Conservation (phyloP, 2,888 invertebrate species). For the Pherbina coryleti region DNA sequence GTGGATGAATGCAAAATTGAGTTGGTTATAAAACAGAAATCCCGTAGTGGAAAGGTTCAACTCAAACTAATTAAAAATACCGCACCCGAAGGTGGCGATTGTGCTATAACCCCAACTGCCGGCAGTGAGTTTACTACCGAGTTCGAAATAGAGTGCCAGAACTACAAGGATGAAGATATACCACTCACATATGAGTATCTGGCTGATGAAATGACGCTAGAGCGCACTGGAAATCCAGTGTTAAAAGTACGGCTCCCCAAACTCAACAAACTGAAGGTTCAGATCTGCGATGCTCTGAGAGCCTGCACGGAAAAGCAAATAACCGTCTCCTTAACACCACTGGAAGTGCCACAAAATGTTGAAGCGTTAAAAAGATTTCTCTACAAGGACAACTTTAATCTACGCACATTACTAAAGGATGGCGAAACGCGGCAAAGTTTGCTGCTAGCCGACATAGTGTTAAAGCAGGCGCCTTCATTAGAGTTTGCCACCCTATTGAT, state of each 20-base stretch:
- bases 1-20: constrained; percentile 15
- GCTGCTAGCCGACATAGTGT: constrained; percentile 42
- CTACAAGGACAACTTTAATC: constrained; percentile 25
- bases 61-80: constrained; percentile 44
- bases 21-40: not conserved
- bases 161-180: constrained; percentile 45
- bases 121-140: constrained; percentile 51
- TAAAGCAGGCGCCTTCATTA: constrained; percentile 5
- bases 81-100: constrained; percentile 48
- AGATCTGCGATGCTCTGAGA: constrained; percentile 50
- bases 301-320: constrained; percentile 46
- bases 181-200: constrained; percentile 49
- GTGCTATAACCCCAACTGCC: constrained; percentile 42
- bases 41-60: not conserved
- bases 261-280: constrained; percentile 36
- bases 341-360: constrained; percentile 27
- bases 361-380: constrained; percentile 36
- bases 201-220: constrained; percentile 44
- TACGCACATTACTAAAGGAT: constrained; percentile 35
- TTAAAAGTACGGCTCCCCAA: constrained; percentile 37
- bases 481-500: constrained; percentile 27
- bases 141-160: constrained; percentile 49
- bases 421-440: constrained; percentile 45
- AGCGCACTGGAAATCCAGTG: constrained; percentile 43
- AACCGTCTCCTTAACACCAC: constrained; percentile 39